Base-by-base conservation (phyloP, 2,888 invertebrate genomes). In the Eubasilissa splendida region DNA sequence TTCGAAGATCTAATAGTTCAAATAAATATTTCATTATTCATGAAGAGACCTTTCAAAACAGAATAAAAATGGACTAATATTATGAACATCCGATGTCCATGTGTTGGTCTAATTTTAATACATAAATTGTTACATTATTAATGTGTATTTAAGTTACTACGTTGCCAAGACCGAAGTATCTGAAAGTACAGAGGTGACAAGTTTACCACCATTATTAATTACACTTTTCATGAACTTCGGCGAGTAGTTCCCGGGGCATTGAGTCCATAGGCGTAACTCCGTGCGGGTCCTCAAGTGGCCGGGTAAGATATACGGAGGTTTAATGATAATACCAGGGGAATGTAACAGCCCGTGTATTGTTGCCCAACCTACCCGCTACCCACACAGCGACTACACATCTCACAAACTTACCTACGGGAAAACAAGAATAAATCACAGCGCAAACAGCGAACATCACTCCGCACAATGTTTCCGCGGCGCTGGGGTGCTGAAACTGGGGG, bases 361-460 rank as follows among this genome's bases (percentile, higher is more conserved):
- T 74, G n/a, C 7, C 33, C 73, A 14, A 50, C 54, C 53, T 54
- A n/a, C 54, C 14, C 60, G 31, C 14, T 66, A 76, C 53, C 54
- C 10, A 3, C 52, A 65, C n/a, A 63, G 7, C 12, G 3, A 42
- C 54, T 54, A 56, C 63, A 53, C 65, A 56, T 12, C 56, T 8
- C 66, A 4, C 52, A 76, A 63, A 4, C 60, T 14, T 42, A 59
- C 42, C 70, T 14, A 56, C 14, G 31, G 74, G 70, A 71, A 78
- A 58, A 78, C 71, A 71, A 66, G 82, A 83, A 83, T 83, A 83
- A 83, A 83, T 83, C 83, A 83, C 83, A 65, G 75, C 60, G 71
- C 74, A 80, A 83, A 83, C 83, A 83, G 82, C 83, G 80, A 82
- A 83, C 83, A 83, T 83, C 83, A 82, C 82, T 80, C 78, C 42